Evolutionary conservation across 37 sponge, comb jelly and placozoan genomes (phyloP).

Genomic region (Oscarella lobularis): DNA sequence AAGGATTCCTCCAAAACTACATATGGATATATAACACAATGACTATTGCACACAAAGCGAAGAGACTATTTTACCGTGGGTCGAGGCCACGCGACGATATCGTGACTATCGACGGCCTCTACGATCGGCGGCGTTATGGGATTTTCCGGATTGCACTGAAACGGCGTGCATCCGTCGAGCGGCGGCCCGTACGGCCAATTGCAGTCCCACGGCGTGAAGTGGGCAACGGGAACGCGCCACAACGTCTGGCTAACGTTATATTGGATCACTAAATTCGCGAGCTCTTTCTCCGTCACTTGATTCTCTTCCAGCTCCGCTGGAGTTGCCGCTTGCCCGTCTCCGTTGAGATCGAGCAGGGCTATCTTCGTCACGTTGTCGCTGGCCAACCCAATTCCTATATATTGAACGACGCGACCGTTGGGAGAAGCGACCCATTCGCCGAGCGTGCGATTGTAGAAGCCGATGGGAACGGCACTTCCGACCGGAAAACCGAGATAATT

Average conservation of each 20-base stretch:
- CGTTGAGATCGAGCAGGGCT: background rate
- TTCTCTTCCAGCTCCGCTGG: background rate
- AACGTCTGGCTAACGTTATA: conserved; percentile 1
- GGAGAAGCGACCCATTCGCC: background rate
- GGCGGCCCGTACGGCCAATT: conserved; percentile 4
- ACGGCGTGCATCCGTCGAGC: background rate
- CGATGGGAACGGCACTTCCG: background rate
- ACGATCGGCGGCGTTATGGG: too few relatives aligned
- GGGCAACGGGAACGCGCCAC: background rate
- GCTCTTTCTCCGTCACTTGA: background rate
- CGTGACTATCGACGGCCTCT: too few relatives aligned
- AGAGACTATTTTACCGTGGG: too few relatives aligned
- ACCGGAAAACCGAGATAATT: conserved; percentile 3
- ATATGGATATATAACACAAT: too few relatives aligned
- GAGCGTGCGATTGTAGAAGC: background rate
- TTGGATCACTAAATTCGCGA: background rate
- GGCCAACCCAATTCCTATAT: too few relatives aligned
- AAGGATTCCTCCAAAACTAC: too few relatives aligned
- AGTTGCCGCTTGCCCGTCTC: background rate
- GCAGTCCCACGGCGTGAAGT: background rate
- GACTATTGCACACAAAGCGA: too few relatives aligned
- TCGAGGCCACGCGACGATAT: too few relatives aligned
- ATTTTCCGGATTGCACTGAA: background rate
- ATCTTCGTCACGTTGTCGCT: background rate
- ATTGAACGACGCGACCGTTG: background rate